Conservation (phyloP, 1,140 invertebrate species). For the Halesus radiatus region DNA sequence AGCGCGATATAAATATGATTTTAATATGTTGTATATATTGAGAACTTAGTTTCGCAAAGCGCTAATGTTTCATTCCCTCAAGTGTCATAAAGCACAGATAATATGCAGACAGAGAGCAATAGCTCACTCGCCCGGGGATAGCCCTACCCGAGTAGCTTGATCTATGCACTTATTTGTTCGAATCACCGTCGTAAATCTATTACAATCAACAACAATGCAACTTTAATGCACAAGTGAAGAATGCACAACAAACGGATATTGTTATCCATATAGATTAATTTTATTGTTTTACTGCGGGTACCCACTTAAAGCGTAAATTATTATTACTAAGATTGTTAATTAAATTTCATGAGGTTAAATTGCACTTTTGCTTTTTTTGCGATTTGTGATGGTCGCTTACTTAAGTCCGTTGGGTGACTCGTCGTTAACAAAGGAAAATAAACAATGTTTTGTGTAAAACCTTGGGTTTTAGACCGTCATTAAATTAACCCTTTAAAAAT, state of each 20-base stretch:
- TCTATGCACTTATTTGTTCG: slow-evolving; percentile 41
- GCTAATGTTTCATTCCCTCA: slow-evolving; percentile 16
- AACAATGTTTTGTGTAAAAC: too few species aligned
- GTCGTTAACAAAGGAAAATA: too few species aligned
- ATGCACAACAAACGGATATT: background rate
- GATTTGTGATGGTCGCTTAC: too few species aligned
- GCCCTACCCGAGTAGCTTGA: slow-evolving; percentile 23
- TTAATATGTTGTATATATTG: background rate
- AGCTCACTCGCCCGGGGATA: slow-evolving; percentile 24
- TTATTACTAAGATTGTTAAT: too few species aligned
- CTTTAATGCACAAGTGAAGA: background rate
- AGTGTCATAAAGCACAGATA: slow-evolving; percentile 37
- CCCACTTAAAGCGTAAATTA: too few species aligned
- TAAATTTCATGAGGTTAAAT: too few species aligned
- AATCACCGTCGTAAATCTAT: slow-evolving; percentile 31
- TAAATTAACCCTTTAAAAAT: too few species aligned
- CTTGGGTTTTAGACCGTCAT: too few species aligned
- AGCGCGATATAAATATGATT: too few species aligned
- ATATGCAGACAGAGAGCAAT: slow-evolving; percentile 21
- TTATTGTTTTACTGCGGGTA: background rate
- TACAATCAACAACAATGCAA: slow-evolving; percentile 39
- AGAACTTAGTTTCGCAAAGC: background rate
- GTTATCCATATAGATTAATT: background rate
- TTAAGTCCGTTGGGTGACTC: too few species aligned
- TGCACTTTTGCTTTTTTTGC: too few species aligned